phyloP scores from a whole-genome alignment of 2,888 invertebrate genomes.

The Hypercompe scribonia region DNA sequence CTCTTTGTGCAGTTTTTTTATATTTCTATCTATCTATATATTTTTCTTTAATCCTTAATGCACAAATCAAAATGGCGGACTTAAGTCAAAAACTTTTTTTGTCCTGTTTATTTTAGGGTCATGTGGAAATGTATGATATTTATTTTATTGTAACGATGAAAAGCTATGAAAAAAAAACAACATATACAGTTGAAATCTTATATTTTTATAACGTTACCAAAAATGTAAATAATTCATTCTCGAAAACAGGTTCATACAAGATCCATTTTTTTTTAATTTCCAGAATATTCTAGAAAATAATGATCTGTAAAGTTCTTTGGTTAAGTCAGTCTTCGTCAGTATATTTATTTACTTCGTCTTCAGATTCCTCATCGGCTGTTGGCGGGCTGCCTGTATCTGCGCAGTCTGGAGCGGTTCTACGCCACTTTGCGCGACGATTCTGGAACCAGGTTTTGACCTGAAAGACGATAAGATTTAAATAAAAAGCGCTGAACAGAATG shows the following conservation, averaged over 20 bases:
- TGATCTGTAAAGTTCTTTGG: not conserved
- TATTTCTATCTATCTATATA: no score
- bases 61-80: no score
- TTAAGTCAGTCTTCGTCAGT: constrained; percentile 56
- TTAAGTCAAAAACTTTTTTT: no score
- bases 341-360: constrained; percentile 69
- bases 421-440: constrained; percentile 92
- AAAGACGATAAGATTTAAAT: not conserved
- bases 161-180: not conserved
- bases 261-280: not conserved
- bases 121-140: no score
- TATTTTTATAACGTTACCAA: constrained; percentile 5
- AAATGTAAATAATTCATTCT: not conserved
- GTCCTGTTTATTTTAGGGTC: no score
- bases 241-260: not conserved
- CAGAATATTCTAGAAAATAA: not conserved
- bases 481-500: not conserved
- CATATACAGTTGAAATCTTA: not conserved
- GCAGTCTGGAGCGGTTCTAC: constrained; percentile 83
- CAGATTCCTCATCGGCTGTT: constrained; percentile 74
- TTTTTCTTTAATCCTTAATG: no score
- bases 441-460: constrained; percentile 94
- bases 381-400: constrained; percentile 80
- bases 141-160: no score
- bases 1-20: no score